Evolutionary conservation across 2,888 invertebrate genomes (phyloP), one percentile per base, ranked within the genome.

Genomic region (Meiosimyza platycephala): DNA sequence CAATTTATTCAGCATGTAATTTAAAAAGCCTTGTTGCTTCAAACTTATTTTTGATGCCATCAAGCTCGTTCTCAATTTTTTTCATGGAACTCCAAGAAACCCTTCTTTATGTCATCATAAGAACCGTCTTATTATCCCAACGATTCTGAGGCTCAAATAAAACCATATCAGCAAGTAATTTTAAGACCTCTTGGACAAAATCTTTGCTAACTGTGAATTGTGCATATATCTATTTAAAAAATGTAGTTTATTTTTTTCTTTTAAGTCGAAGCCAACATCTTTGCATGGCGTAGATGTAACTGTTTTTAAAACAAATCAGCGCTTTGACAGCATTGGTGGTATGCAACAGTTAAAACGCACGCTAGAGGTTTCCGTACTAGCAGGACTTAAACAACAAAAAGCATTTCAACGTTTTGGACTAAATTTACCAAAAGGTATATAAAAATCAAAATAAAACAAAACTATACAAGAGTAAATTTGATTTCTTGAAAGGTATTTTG

Each of bases 261-360:
- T 71, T 1, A 73, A 80, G 69, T 78, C 81, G 13, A 81, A 82
- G 74, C 82, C 85, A 0, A 85, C 86, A 77, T 83, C 88, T 7
- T 84, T 90, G 60, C 88, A 88, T 72, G 88, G 88, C 9, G 85
- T 89, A 71, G 83, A 88, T 78, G 87, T 89, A 16, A 80, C 85
- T 0, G 86, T 89, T 2, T 82, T 83, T 62, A 85, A 83, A 73
- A 82, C 84, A 57, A 85, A 86, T 4, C 81, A 86, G 15, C 83
- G 82, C 15, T 89, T 90, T 81, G 84, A 88, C 59, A 85, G 88
- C 51, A 88, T 92, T 71, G 91, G 91, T 18, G 92, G 92, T 15
- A 86, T 91, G 81, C 84, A 85, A 1, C 77, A 87, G 0, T 85
- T 91, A 1, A 91, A 91, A 79, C 85, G 85, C 60, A 83, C 87